Evolutionary conservation across 1,140 invertebrate species (phyloP).

Genomic region (Antheraea mylitta): DNA sequence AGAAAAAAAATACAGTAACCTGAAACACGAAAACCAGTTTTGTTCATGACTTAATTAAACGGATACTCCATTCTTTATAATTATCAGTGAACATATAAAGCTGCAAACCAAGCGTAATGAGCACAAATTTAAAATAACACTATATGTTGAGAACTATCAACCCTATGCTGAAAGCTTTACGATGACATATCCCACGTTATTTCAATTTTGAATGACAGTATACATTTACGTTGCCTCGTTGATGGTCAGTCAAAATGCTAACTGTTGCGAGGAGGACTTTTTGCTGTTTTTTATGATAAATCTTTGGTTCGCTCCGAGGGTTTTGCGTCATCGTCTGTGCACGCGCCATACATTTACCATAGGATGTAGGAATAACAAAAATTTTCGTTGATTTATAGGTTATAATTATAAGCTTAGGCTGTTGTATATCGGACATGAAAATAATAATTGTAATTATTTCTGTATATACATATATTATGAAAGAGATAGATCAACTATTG

Average conservation of each 20-base stretch:
- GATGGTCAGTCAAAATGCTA: conserved; percentile 44
- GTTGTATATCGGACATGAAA: too few species aligned
- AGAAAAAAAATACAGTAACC: not conserved
- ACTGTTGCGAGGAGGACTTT: conserved; percentile 37
- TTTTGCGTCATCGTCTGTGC: conserved; percentile 64
- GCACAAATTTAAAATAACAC: not conserved
- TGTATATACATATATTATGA: too few species aligned
- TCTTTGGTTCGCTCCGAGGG: conserved; percentile 33
- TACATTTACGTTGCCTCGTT: conserved; percentile 3
- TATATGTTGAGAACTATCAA: not conserved
- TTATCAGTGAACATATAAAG: conserved; percentile 2
- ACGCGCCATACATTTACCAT: conserved; percentile 23
- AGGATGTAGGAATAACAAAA: not conserved
- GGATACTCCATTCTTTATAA: conserved; percentile 18
- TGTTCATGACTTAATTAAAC: conserved; percentile 19
- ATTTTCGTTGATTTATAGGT: not conserved
- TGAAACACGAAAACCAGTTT: conserved; percentile 12
- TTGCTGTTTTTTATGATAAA: conserved; percentile 27
- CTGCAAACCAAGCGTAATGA: conserved; percentile 2
- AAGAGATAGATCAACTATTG: too few species aligned
- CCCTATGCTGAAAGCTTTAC: not conserved
- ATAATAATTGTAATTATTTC: too few species aligned
- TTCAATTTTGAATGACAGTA: conserved; percentile 5
- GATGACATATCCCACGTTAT: conserved; percentile 5
- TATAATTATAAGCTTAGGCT: too few species aligned